Percentiles rank a stretch among this genome's conserved stretches.
Conservation (phyloP, 2,888 invertebrate genomes). For the Oxytorus armatus region DNA sequence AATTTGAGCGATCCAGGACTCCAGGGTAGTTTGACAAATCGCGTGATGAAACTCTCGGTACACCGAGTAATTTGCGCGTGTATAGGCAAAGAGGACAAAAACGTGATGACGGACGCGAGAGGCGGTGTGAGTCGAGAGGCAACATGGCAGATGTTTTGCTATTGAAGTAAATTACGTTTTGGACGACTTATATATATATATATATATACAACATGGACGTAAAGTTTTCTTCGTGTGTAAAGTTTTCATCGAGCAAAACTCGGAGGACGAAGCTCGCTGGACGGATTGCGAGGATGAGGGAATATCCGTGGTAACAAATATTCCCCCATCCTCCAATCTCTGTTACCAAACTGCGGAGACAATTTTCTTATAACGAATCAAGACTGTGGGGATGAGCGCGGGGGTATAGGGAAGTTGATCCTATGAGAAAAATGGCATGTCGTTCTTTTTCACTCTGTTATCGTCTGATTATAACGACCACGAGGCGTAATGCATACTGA, state of each 20-base stretch:
- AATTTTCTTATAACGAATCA: background rate
- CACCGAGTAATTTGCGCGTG: constrained; percentile 14
- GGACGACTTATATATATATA: too few species aligned
- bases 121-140: background rate
- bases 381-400: too few species aligned
- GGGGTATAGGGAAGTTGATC: too few species aligned
- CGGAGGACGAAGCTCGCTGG: constrained; percentile 4
- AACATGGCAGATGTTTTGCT: constrained; percentile 20
- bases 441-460: too few species aligned
- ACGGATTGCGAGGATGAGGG: constrained; percentile 5
- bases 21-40: constrained; percentile 11
- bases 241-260: constrained; percentile 21
- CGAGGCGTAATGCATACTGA: too few species aligned
- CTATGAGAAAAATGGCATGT: too few species aligned
- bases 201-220: background rate
- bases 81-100: constrained; percentile 2
- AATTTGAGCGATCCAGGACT: background rate
- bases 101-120: constrained; percentile 25
- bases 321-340: too few species aligned
- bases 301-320: background rate
- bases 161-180: constrained; percentile 49
- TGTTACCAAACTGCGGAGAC: background rate
- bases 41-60: constrained; percentile 19
- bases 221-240: constrained; percentile 6
- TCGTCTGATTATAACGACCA: too few species aligned